A percentile compares a stretch with the other conserved stretches of the same genome.
These are phyloP conservation scores for Cinclus cinclus DNA, from an alignment of 2,113 vertebrate species.

Conservation along the genomic window DNA sequence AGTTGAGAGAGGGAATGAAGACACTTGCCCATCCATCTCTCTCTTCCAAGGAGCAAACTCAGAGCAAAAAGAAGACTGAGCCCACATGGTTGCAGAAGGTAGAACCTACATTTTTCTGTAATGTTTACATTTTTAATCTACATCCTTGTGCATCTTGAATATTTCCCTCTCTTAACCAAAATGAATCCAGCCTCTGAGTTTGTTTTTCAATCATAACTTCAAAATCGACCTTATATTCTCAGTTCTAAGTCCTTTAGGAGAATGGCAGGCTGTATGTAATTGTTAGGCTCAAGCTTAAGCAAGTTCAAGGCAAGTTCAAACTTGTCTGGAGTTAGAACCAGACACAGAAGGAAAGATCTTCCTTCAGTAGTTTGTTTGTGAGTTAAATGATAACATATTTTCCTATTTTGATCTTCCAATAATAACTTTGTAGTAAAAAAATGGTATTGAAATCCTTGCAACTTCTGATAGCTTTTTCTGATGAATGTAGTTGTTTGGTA, in stretches of 20 bases:
- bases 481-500: neutral
- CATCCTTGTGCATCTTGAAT: neutral
- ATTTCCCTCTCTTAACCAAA: neutral
- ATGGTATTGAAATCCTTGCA: neutral
- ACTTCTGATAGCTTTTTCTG: neutral
- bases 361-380: neutral
- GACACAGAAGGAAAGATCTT: neutral
- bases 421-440: neutral
- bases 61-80: neutral
- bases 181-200: neutral
- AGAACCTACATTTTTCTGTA: neutral
- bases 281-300: neutral
- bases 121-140: neutral
- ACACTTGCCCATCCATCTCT: neutral
- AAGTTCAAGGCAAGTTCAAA: neutral
- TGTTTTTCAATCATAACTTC: neutral
- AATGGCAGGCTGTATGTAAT: neutral
- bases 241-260: neutral
- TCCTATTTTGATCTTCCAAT: neutral
- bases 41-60: neutral
- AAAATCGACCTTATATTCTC: neutral
- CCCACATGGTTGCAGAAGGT: neutral
- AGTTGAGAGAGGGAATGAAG: neutral
- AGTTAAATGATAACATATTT: neutral
- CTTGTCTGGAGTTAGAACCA: neutral